Base-by-base conservation (phyloP, 2,888 invertebrate genomes). In the Quadroppia sp. region DNA sequence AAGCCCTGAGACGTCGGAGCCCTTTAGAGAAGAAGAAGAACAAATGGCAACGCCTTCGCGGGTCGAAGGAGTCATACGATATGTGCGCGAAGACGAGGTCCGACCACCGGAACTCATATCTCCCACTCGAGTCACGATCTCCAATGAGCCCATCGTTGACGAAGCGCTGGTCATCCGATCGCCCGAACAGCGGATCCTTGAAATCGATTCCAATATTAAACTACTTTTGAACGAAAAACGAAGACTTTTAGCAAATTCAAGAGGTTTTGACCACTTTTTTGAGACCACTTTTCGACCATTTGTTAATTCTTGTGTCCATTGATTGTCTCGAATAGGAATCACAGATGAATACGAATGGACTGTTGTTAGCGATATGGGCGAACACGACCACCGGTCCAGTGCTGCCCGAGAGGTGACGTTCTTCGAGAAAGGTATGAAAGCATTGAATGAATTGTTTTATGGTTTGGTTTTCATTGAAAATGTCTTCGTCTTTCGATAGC, bases 351-450 rank as follows among this genome's bases (percentile, higher is more conserved):
- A 42, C 23, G 67, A 67, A 15, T 67, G 67, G 67, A 40, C 36
- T 20, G 42, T 67, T 2, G 67, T 67, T 23, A 40, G 67, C 42
- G 67, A 67, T 42, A 40, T 67, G 20, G 67, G 40, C 9, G 40
- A 67, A 40, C 67, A 67, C 67, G 67, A 67, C 32, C 17, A 67
- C 67, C 13, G 36, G 67, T 67, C 67, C 36, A 36, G 36, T 67
- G 2, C 40, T 40, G 67, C 40, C 1, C 20, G 67, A 9, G 67
- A 67, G 25, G 25, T 67, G 36, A 32, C 67, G 1, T 67, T 67
- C 32, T 67, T 67, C 13, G 67, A 67, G 9, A 67, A 40, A 40
- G 67, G 67, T 67, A 36, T 36, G 32, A n/a, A 64, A 36, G 36
- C 15, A 30, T 4, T n/a, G 7, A n/a, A n/a, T n/a, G 30, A 64